Conservation (phyloP, 2,888 invertebrate species). For the Orchesellides sinensis region DNA sequence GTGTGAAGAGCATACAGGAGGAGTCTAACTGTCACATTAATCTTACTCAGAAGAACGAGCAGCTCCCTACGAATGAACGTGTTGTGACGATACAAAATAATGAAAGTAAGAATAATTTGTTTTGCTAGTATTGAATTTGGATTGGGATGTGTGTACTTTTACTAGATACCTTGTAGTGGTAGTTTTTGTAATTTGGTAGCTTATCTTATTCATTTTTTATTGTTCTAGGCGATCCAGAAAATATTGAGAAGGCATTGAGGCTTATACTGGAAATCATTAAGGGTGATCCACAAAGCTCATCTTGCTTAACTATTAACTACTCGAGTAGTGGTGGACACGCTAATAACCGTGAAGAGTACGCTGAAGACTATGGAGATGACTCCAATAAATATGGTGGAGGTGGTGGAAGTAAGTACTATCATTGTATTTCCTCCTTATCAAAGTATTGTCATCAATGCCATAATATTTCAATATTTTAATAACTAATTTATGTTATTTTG, state of each 20-base stretch:
- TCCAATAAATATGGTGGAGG: conserved; percentile 70
- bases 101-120: conserved; percentile 67
- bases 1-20: conserved; percentile 74
- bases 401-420: conserved; percentile 33
- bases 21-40: conserved; percentile 74
- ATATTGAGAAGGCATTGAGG: conserved; percentile 73
- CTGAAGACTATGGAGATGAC: conserved; percentile 72
- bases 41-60: conserved; percentile 74
- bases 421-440: background rate
- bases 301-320: conserved; percentile 74
- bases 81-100: conserved; percentile 75
- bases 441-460: background rate
- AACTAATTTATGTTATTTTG: conserved; percentile 4
- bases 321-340: conserved; percentile 68
- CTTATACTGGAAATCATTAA: conserved; percentile 74
- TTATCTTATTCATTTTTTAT: background rate
- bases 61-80: conserved; percentile 74
- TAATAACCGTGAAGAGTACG: conserved; percentile 70
- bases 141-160: background rate
- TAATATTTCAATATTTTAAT: no score
- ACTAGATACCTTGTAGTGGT: no score
- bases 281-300: conserved; percentile 73
- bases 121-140: no score
- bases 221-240: conserved; percentile 70
- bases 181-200: background rate